Evolutionary conservation across 2,113 vertebrate species (phyloP), one percentile per base, ranked within the genome.

Genomic region (Orientallactaga bullata): DNA sequence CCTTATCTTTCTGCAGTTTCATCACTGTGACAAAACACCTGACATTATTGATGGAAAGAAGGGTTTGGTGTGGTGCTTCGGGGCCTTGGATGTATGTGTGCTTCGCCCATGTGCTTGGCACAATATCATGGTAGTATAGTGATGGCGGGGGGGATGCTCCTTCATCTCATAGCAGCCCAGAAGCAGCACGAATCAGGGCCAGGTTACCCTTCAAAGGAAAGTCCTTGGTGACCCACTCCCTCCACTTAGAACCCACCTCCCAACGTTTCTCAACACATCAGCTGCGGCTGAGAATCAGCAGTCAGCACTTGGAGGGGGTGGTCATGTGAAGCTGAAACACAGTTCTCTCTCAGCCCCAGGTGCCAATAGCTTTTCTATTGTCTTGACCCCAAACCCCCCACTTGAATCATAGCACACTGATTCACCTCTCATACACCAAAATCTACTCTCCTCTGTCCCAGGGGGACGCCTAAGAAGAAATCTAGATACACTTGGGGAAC

Each of bases 401-500:
- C 42, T 7, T 72, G 6, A 0, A 78, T 65, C 1, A 11, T 17
- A 20, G 42, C 51, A 28, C 32, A 69, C 32, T 17, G 5, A 13
- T 32, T 78, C 37, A 92, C 7, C 30, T 58, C 42, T 58, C 28
- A 76, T 28, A 13, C 10, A 86, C 65, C 68, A 61, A 90, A 85
- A 60, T 42, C 35, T 61, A 74, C 26, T 58, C 1, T 90, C 30
- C 72, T 30, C 71, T 58, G 5, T 32, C 23, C 51, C 72, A 87
- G 32, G 82, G 35, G 58, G 85, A 89, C 18, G 83, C 30, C 71
- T 69, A 86, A 63, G 37, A 51, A 13, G n/a, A 76, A 68, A 6
- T 79, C 88, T 61, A 88, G 17, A 72, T 69, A 80, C 95, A 58
- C 95, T 74, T 79, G 47, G 37, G 20, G 63, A 83, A 87, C 51